phyloP scores from a whole-genome alignment of 1,140 invertebrate genomes.

The Pseudachorutes palmiensis region DNA sequence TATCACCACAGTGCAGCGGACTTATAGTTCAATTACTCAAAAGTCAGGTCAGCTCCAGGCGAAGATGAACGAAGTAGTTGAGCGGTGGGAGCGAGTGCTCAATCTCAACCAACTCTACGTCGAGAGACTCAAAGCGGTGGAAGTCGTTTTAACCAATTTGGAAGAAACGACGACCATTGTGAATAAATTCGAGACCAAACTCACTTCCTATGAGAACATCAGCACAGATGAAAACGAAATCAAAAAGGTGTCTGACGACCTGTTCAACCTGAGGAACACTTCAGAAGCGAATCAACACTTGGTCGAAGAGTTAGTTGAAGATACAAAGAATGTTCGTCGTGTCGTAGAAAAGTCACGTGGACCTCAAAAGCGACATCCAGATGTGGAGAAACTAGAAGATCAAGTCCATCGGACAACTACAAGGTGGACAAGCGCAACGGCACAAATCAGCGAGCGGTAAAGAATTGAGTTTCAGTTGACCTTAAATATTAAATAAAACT shows the following conservation, averaged over 20 bases:
- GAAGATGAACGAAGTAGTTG: slow-evolving; percentile 73
- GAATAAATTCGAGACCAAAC: slow-evolving; percentile 81
- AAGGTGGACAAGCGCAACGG: slow-evolving; percentile 84
- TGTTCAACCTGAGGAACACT: slow-evolving; percentile 67
- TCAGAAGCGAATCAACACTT: slow-evolving; percentile 73
- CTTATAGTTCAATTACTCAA: slow-evolving; percentile 67
- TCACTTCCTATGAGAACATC: slow-evolving; percentile 72
- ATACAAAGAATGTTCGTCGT: slow-evolving; percentile 73
- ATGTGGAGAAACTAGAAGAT: slow-evolving; percentile 86
- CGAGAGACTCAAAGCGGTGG: slow-evolving; percentile 80
- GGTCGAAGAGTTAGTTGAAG: slow-evolving; percentile 83
- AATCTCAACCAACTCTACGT: slow-evolving; percentile 76
- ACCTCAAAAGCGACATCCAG: slow-evolving; percentile 58
- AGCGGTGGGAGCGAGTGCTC: slow-evolving; percentile 86
- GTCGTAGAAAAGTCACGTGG: slow-evolving; percentile 75
- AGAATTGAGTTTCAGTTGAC: too few relatives aligned
- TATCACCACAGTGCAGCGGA: slow-evolving; percentile 71
- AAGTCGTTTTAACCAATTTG: slow-evolving; percentile 75
- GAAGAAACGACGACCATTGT: slow-evolving; percentile 82
- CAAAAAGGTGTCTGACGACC: slow-evolving; percentile 61
- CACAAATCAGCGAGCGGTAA: slow-evolving; percentile 82
- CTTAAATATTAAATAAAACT: too few relatives aligned
- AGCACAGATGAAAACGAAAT: slow-evolving; percentile 70
- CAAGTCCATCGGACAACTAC: slow-evolving; percentile 79
- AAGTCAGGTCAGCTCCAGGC: slow-evolving; percentile 86